Evolutionary conservation across 2,797 vertebrate species (phyloP).

Genomic region (Tenualosa thibaudeaui): DNA sequence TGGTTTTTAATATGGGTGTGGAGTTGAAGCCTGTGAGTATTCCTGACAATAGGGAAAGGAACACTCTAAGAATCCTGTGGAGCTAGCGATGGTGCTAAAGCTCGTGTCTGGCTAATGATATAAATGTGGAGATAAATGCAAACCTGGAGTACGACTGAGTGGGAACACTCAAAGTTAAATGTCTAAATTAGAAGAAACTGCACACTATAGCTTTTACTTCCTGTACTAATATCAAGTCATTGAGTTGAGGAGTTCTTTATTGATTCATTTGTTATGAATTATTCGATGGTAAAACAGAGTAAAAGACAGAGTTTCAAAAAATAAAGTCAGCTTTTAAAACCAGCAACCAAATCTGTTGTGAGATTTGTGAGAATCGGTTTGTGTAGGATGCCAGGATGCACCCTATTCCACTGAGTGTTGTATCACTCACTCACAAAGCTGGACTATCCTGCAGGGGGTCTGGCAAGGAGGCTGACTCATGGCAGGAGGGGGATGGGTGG

Average conservation of each 20-base stretch:
- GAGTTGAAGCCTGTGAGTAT: slow-evolving; percentile 16
- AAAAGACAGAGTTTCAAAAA: background rate
- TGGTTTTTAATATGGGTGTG: slow-evolving; percentile 38
- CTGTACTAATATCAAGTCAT: too few species aligned
- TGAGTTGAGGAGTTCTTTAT: too few species aligned
- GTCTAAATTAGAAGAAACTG: too few species aligned
- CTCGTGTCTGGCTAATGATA: background rate
- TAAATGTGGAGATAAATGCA: background rate
- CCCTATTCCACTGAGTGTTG: slow-evolving; percentile 35
- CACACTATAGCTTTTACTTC: too few species aligned
- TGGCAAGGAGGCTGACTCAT: slow-evolving; percentile 34
- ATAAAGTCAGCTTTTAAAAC: background rate
- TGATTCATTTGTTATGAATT: too few species aligned
- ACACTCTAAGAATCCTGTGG: background rate
- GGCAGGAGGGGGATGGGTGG: slow-evolving; percentile 37
- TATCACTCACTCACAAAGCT: slow-evolving; percentile 26
- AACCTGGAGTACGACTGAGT: background rate
- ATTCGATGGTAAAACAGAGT: too few species aligned
- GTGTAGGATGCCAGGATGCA: slow-evolving; percentile 30
- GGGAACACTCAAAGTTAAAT: background rate
- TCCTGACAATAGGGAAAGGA: background rate
- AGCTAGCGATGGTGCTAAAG: background rate
- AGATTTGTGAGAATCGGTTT: background rate
- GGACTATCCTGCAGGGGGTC: slow-evolving; percentile 45
- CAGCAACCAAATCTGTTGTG: background rate